These are phyloP conservation scores for Pelodiscus sinensis DNA, from an alignment of 2,113 vertebrate genomes.

Conservation along the genomic window DNA sequence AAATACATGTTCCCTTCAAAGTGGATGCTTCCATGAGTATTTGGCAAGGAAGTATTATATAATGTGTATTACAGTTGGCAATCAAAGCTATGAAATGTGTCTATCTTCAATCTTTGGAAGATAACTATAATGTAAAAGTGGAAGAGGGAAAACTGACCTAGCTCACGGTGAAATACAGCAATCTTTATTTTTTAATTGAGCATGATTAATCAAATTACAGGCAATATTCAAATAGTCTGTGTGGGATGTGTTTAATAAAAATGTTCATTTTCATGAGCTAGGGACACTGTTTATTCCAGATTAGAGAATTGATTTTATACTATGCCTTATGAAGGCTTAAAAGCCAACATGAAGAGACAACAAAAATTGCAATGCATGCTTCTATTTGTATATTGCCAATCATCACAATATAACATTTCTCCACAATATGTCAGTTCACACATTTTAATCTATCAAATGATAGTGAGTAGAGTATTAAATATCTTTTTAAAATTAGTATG, in stretches of 20 bases:
- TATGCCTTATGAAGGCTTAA: neutral
- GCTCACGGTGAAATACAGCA: neutral
- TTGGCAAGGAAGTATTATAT: conserved; percentile 22
- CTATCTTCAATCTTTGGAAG: neutral
- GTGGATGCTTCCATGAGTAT: conserved; percentile 47
- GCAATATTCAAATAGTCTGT: neutral
- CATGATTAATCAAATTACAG: neutral
- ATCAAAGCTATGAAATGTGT: conserved; percentile 14
- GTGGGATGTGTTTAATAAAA: neutral
- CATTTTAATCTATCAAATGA: neutral
- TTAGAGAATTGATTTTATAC: neutral
- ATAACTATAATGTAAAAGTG: neutral
- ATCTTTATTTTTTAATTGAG: neutral
- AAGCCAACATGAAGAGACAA: neutral
- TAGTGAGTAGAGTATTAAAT: neutral
- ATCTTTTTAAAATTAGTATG: neutral
- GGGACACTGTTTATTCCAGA: neutral
- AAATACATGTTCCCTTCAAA: conserved; percentile 32
- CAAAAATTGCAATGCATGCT: neutral
- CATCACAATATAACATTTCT: neutral
- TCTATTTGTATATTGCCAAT: neutral
- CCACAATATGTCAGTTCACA: neutral
- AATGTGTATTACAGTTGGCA: conserved; percentile 40
- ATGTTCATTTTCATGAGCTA: neutral
- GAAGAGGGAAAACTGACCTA: neutral